Evolutionary conservation across 2,113 vertebrate genomes (phyloP).

Genomic region (Mormyrus lacerda): DNA sequence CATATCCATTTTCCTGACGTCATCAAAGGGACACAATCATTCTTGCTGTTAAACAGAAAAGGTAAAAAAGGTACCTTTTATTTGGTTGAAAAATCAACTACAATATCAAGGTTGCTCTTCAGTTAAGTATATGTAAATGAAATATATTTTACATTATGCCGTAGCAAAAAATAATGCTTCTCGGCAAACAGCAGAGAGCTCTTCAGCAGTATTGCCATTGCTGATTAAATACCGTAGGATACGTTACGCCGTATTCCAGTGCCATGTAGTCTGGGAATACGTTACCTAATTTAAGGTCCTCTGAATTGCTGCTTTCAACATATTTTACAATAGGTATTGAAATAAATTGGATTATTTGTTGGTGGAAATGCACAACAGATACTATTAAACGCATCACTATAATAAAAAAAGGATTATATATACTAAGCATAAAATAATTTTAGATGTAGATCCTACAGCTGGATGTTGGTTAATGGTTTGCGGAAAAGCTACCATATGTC

Average conservation of each 20-base stretch:
- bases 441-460: background rate
- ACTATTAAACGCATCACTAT: background rate
- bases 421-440: background rate
- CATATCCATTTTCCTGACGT: constrained; percentile 22
- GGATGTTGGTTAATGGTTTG: background rate
- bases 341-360: background rate
- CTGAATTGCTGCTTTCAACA: background rate
- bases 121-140: background rate
- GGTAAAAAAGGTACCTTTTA: background rate
- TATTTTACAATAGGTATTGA: background rate
- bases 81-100: background rate
- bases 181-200: background rate
- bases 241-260: background rate
- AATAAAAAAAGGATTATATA: background rate
- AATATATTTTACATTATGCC: background rate
- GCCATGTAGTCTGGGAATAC: background rate
- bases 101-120: background rate
- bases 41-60: background rate
- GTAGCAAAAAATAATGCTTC: background rate
- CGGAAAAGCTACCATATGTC: background rate
- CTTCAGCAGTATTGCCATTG: background rate
- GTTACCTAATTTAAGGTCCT: background rate
- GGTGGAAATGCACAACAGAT: background rate
- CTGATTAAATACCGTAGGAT: background rate
- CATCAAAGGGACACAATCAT: constrained; percentile 4